A percentile compares a stretch with the other conserved stretches of the same genome.
phyloP scores from a whole-genome alignment of 2,113 vertebrate species.

The Clinocottus analis region DNA sequence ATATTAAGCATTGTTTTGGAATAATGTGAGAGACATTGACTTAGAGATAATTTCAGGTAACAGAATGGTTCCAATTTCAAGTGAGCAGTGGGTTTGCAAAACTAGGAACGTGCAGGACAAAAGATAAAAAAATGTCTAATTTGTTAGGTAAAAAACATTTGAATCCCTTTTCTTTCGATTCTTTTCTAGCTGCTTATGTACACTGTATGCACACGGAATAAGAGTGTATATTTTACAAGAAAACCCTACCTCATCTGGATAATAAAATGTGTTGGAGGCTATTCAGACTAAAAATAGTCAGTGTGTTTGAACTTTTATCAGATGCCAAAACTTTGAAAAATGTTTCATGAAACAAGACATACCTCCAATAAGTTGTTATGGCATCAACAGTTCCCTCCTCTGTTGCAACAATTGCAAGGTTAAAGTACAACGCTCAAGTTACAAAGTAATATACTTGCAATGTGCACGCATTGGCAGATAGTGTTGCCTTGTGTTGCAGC shows the following conservation, averaged over 20 bases:
- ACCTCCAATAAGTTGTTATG: not conserved
- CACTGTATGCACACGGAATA: not conserved
- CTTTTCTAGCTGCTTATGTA: not conserved
- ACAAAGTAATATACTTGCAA: not conserved
- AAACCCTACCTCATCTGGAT: not conserved
- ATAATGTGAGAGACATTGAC: not conserved
- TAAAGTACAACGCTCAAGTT: not conserved
- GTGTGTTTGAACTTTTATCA: not conserved
- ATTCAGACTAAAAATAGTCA: constrained; percentile 1
- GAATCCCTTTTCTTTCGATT: not conserved
- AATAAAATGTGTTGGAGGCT: not conserved
- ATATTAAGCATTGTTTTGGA: not conserved
- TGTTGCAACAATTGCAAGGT: not conserved
- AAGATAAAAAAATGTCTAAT: not conserved
- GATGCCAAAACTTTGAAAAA: not conserved
- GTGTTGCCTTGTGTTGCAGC: not conserved
- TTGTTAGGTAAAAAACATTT: not conserved
- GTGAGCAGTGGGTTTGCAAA: not conserved
- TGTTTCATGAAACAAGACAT: not conserved
- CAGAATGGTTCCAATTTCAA: not conserved
- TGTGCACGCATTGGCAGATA: not conserved
- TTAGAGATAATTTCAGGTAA: not conserved
- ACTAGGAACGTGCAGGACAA: not conserved
- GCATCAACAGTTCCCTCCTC: not conserved
- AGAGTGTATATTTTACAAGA: not conserved